Percentiles rank a stretch among this genome's conserved stretches.
Evolutionary conservation across 37 sponge, comb jelly and placozoan genomes (phyloP).

Genomic region (Hormiphora californensis): DNA sequence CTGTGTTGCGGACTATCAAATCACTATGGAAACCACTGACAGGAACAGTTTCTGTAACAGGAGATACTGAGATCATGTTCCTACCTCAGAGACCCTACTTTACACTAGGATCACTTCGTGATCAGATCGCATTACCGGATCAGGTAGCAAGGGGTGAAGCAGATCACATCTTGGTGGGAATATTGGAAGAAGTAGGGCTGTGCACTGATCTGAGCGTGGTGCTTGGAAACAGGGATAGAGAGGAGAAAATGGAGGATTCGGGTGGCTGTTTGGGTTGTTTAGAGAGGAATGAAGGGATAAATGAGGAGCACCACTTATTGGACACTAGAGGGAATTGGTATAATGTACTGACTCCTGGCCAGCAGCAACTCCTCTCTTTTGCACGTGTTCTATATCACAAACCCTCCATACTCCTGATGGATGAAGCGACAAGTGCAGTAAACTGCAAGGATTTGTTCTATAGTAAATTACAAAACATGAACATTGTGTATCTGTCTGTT

Average conservation of each 20-base stretch:
- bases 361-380: constrained; percentile 34
- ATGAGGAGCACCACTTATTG: no score
- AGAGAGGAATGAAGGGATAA: background rate
- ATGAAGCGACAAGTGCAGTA: constrained; percentile 36
- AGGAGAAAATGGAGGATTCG: background rate
- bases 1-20: constrained; percentile 8
- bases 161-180: background rate
- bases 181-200: background rate
- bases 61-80: background rate
- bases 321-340: constrained; percentile 34
- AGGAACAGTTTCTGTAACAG: background rate
- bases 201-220: background rate
- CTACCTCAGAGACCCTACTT: constrained; percentile 36
- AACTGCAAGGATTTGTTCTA: background rate
- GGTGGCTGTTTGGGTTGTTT: background rate
- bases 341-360: background rate
- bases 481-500: constrained; percentile 3
- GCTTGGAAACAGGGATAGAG: background rate
- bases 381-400: constrained; percentile 28
- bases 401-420: background rate
- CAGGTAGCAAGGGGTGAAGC: background rate
- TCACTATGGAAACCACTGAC: background rate
- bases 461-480: background rate
- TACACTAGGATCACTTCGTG: background rate
- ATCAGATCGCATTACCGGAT: background rate